phyloP scores from a whole-genome alignment of 1,140 invertebrate species.

The Acyrthosiphon pisum region DNA sequence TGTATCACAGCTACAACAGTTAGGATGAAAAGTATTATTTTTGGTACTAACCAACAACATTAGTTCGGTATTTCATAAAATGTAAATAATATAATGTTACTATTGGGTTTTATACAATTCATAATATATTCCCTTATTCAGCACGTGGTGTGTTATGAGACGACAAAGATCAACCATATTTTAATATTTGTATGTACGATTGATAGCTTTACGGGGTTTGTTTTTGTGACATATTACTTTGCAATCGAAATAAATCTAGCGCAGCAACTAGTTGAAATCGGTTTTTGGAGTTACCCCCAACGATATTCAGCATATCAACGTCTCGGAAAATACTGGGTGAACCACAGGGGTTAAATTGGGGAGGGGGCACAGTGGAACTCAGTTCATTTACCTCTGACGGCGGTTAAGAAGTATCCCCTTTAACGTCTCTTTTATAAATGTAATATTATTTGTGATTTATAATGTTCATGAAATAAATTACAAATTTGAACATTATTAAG shows the following conservation, averaged over 20 bases:
- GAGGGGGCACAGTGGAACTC: too few species aligned
- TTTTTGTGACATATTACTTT: background rate
- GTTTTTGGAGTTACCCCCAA: background rate
- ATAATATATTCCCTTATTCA: background rate
- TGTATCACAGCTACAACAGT: background rate
- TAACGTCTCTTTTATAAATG: too few species aligned
- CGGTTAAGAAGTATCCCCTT: too few species aligned
- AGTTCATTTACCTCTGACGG: too few species aligned
- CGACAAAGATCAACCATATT: background rate
- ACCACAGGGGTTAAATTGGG: too few species aligned
- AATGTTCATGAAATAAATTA: too few species aligned
- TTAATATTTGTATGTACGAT: background rate
- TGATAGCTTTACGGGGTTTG: background rate
- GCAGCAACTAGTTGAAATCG: background rate
- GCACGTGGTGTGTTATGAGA: background rate
- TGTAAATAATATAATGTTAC: background rate
- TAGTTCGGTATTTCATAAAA: background rate
- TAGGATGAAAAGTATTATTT: background rate
- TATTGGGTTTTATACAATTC: too few species aligned
- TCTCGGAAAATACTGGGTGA: background rate
- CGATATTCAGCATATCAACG: background rate
- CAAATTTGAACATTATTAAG: too few species aligned
- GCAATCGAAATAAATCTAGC: background rate
- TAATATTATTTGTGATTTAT: too few species aligned
- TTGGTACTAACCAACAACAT: background rate